Conservation (phyloP, 2,797 vertebrate species). For the Pipistrellus pygmaeus region DNA sequence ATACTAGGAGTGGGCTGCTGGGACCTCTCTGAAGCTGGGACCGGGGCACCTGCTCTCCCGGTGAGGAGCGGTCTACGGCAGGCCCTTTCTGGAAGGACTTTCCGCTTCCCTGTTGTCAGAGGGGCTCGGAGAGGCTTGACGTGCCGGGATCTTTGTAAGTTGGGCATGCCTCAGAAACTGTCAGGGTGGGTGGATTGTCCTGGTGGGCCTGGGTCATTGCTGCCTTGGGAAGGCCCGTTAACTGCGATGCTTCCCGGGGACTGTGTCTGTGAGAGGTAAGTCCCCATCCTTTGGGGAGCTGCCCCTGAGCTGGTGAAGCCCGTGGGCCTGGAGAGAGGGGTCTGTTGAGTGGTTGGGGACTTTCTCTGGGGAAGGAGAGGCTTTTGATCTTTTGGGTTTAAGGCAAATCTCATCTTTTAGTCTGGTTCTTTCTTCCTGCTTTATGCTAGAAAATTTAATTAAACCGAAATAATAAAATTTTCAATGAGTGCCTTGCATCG, state of each 20-base stretch:
- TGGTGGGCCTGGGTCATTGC: neutral
- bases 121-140: neutral
- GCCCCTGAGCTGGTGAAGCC: neutral
- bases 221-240: neutral
- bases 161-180: neutral
- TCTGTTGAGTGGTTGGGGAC: neutral
- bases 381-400: neutral
- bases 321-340: neutral
- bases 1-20: neutral
- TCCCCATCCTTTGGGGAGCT: neutral
- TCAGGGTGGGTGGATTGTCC: neutral
- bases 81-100: neutral
- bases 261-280: neutral
- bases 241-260: neutral
- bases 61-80: too few relatives aligned
- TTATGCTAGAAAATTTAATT: neutral
- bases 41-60: neutral
- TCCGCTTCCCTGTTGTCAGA: neutral
- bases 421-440: slow-evolving; percentile 34
- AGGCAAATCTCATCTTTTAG: neutral
- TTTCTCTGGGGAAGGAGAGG: neutral
- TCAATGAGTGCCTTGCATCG: neutral
- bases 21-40: neutral
- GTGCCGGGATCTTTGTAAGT: neutral
- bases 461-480: neutral